phyloP scores from a whole-genome alignment of 2,113 vertebrate species.

The Erythrocercus mccallii region DNA sequence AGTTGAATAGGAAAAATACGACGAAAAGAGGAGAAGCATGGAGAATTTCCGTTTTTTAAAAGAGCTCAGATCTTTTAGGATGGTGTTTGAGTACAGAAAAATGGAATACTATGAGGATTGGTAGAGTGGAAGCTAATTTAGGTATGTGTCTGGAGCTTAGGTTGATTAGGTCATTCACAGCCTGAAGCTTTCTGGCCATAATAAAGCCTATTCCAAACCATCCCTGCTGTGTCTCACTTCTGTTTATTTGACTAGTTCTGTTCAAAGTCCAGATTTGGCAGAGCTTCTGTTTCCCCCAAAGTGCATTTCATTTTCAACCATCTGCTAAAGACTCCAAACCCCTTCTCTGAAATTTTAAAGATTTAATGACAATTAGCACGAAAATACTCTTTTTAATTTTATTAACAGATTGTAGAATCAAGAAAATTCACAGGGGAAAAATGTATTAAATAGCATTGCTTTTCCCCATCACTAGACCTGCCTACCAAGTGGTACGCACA shows the following conservation, averaged over 20 bases:
- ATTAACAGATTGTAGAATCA: conserved; percentile 32
- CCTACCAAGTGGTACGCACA: background rate
- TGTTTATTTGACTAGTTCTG: conserved; percentile 44
- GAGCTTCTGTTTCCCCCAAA: background rate
- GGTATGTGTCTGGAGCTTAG: background rate
- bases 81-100: background rate
- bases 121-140: background rate
- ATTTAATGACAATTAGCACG: conserved; percentile 35
- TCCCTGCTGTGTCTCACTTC: conserved; percentile 39
- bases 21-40: background rate
- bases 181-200: conserved; percentile 14
- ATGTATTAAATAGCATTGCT: background rate
- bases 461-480: background rate
- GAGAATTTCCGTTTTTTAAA: background rate
- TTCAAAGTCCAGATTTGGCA: conserved; percentile 33
- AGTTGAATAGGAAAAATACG: background rate
- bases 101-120: background rate
- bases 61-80: background rate
- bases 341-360: conserved; percentile 36
- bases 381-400: conserved; percentile 54
- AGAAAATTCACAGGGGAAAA: background rate
- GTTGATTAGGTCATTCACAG: conserved; percentile 46
- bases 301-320: conserved; percentile 56
- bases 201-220: conserved; percentile 1
- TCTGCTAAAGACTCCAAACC: conserved; percentile 32